A percentile compares a stretch with the other conserved stretches of the same genome.
Evolutionary conservation across 2,888 invertebrate genomes (phyloP).

Genomic region (Diarsia rubi): DNA sequence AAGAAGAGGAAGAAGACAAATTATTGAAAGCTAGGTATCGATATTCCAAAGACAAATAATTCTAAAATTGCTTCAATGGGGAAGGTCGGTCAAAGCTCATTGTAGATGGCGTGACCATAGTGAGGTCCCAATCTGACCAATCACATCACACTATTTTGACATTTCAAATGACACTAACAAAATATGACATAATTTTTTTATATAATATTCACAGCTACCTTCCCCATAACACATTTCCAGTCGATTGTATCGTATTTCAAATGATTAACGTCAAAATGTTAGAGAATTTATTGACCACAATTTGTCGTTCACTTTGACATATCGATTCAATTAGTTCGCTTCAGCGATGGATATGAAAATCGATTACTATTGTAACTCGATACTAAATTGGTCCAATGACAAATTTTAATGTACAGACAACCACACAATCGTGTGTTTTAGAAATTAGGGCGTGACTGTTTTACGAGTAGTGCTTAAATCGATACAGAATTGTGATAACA

Average conservation of each 20-base stretch:
- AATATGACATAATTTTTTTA: too few relatives aligned
- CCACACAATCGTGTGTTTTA: background rate
- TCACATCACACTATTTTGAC: background rate
- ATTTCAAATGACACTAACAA: background rate
- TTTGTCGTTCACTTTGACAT: conserved; percentile 47
- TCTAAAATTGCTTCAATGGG: background rate
- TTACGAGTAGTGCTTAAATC: conserved; percentile 10
- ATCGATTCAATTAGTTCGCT: conserved; percentile 36
- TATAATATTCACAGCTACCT: background rate
- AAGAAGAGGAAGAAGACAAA: conserved; percentile 1
- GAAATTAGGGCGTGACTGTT: conserved; percentile 28
- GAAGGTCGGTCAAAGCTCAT: background rate
- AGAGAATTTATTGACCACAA: conserved; percentile 43
- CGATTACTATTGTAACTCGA: conserved; percentile 44
- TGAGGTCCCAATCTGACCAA: background rate
- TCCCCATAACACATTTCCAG: background rate
- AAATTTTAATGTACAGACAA: background rate
- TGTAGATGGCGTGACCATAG: background rate
- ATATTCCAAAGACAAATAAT: conserved; percentile 12
- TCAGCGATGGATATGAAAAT: conserved; percentile 27
- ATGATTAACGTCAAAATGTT: conserved; percentile 3
- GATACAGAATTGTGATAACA: background rate
- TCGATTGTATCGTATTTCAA: conserved; percentile 18
- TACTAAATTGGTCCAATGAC: conserved; percentile 1
- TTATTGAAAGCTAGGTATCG: conserved; percentile 13